Evolutionary conservation across 2,797 vertebrate genomes (phyloP).

Genomic region (Dryobates pubescens): DNA sequence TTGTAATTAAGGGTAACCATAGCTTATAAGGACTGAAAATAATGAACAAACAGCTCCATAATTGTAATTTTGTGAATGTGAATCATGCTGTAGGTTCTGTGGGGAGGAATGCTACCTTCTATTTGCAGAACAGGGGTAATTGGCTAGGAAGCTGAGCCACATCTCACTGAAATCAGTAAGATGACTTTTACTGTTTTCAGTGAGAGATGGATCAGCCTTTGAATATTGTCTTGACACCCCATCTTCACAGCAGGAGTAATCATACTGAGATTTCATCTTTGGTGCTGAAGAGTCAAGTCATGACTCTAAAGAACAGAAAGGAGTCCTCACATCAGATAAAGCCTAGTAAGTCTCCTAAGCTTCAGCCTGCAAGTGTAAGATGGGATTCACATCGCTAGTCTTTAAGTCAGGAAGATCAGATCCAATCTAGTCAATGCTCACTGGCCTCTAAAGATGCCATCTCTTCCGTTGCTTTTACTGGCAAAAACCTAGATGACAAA

Average conservation of each 20-base stretch:
- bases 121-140: background rate
- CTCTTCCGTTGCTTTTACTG: background rate
- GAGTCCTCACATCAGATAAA: conserved; percentile 3
- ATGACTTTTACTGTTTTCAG: conserved; percentile 3
- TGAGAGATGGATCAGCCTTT: conserved; percentile 16
- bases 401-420: background rate
- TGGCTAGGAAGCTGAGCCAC: too few relatives aligned
- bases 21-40: background rate
- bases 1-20: background rate
- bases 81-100: background rate
- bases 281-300: background rate
- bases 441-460: background rate
- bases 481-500: background rate
- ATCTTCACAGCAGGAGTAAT: conserved; percentile 13
- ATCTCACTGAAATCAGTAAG: conserved; percentile 4
- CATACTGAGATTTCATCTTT: background rate
- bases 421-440: background rate
- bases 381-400: background rate
- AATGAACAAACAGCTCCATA: background rate
- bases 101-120: background rate
- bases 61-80: background rate
- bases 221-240: background rate
- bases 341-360: conserved; percentile 2
- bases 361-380: background rate
- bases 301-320: background rate